A percentile compares a stretch with the other conserved stretches of the same genome.
Conservation (phyloP, 2,113 vertebrate species). For the Tychaedon coryphoeus region DNA sequence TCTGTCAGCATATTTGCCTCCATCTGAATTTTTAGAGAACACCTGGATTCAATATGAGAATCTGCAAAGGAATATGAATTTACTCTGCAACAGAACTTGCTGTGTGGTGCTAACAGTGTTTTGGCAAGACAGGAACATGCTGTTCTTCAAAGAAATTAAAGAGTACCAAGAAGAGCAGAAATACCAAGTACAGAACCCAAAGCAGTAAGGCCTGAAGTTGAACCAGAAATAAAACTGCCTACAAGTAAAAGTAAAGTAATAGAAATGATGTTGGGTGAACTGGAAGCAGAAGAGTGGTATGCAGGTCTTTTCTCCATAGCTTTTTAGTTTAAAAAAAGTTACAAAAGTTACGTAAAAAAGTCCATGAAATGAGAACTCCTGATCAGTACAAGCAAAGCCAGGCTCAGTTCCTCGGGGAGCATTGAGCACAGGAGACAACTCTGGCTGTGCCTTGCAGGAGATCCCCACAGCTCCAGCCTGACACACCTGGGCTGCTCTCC, state of each 20-base stretch:
- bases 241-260: neutral
- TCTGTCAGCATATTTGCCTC: neutral
- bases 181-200: neutral
- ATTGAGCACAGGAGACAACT: accelerated
- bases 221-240: neutral
- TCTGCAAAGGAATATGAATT: neutral
- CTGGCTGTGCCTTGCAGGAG: neutral
- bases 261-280: neutral
- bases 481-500: accelerated
- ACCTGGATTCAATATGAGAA: conserved; percentile 28
- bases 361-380: neutral
- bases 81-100: neutral
- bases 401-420: accelerated
- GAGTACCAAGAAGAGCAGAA: neutral
- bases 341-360: neutral
- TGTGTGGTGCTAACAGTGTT: neutral
- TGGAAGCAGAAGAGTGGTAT: neutral
- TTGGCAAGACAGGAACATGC: neutral
- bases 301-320: accelerated
- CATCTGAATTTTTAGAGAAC: neutral
- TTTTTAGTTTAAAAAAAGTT: neutral
- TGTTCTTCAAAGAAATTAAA: neutral
- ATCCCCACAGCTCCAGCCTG: neutral
- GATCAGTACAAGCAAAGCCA: neutral
- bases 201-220: neutral